Base-by-base conservation (phyloP, 2,113 vertebrate genomes). In the Collichthys lucidus region DNA sequence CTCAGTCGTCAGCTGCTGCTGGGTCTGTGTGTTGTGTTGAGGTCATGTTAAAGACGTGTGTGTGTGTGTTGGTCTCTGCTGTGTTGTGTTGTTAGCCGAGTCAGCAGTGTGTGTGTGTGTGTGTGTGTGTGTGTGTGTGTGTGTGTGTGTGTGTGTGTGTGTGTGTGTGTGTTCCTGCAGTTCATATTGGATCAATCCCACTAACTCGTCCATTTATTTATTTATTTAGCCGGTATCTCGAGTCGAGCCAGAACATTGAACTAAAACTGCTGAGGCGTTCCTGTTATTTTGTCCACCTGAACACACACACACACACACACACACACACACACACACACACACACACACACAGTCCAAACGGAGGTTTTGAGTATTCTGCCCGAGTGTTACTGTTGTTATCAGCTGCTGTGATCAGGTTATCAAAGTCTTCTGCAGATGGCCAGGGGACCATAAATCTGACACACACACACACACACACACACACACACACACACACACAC, bases 391-490 rank as follows among this genome's bases (percentile, higher is more conserved):
- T 44, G 68, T 12, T 60, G 31, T 17, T 73, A 73, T 89, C 83
- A 65, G 74, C 40, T 40, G 70, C 69, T 84, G 67, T 73, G 59
- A 88, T 86, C 83, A 60, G 79, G 76, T 85, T 84, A 80, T 89
- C 79, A 79, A 75, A 83, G 78, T 49, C 20, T 47, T 44, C 75
- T 74, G 31, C 67, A 68, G 80, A 85, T 70, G 64, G 76, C 74
- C 67, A 47, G 44, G 53, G 31, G 12, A 61, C 68, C 24, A 47
- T 80, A 65, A 68, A 86, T 72, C 81, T 76, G 52, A 63, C 65
- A 61, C 64, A 35, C 31, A 35, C 31, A 35, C n/a, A 40, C 46
- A 24, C 57, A 59, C 35, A 35, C 35, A 35, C 35, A 35, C 35
- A 35, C 35, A 44, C 49, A 57, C 64, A 35, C 35, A 8, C 35